Evolutionary conservation across 2,797 vertebrate species (phyloP), one percentile per base, ranked within the genome.

Genomic region (Sebastes jordani): DNA sequence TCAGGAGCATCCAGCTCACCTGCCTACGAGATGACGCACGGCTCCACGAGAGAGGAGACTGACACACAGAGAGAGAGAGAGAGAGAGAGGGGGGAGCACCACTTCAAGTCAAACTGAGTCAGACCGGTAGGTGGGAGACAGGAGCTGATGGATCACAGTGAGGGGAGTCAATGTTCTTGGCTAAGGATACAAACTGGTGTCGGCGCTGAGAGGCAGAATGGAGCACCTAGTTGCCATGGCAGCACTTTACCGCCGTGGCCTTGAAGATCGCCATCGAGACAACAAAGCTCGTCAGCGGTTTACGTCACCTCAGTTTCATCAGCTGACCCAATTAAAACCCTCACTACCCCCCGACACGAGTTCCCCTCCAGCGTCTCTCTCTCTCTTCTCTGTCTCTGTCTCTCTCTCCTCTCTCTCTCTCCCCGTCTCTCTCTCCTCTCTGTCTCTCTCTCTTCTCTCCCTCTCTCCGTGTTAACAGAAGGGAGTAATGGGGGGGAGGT

Each of bases 221-320:
- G 4, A 83, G 81, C 58, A 49, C 52, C 32, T 52, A 69, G 93
- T 95, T 93, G 79, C 94, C 84, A 93, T 93, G 91, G 91, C 14
- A 91, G 76, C 92, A 49, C 60, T 76, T 91, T 92, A 34, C 83
- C 56, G 11, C 82, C 5, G 34, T 30, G 80, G 81, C 78, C 78
- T 90, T 36, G 6, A 80, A 86, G 78, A 85, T 59, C 59, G 36
- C 62, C 52, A 64, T 78, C 56, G 20, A 82, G 74, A 82, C 69
- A 23, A 82, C 69, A 23, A 59, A 71, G 78, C 84, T 78, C 6
- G 80, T 86, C 89, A 86, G 71, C 25, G 8, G 30, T 79, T 46
- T 83, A 80, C 78, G 71, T 93, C 87, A 92, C 74, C 36, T 7
- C 72, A 38, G 46, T 86, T 87, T 76, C 73, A 78, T 84, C 80